phyloP scores from a whole-genome alignment of 2,113 vertebrate genomes.

The Leptodactylus fuscus region DNA sequence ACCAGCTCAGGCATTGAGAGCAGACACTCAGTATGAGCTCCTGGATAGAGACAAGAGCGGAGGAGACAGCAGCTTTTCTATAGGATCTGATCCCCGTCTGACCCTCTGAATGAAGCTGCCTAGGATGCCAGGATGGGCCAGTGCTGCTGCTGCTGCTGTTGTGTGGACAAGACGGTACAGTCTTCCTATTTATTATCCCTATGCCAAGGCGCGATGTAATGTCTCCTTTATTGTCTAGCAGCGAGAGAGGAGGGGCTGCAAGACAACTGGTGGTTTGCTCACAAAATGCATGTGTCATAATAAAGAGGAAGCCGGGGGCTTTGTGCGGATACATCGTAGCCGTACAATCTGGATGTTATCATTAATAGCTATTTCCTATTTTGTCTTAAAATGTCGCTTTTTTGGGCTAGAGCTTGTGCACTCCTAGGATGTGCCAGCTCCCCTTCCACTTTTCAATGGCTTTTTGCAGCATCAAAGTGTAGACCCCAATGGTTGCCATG shows the following conservation, averaged over 20 bases:
- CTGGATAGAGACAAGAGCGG: not conserved
- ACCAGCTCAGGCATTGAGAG: not conserved
- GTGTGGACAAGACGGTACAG: conserved; percentile 85
- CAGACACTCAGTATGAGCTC: not conserved
- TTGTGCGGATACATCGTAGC: not conserved
- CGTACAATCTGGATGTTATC: not conserved
- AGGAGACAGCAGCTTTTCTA: conserved; percentile 16
- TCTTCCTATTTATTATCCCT: conserved; percentile 48
- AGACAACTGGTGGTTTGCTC: conserved; percentile 45
- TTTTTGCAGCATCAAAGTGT: not conserved
- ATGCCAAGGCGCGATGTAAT: not conserved
- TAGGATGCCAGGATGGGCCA: conserved; percentile 78
- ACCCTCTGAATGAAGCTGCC: conserved; percentile 67
- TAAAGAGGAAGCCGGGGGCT: not conserved
- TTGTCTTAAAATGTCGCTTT: not conserved
- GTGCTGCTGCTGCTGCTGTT: conserved; percentile 80
- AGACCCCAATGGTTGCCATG: not conserved
- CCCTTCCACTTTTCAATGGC: not conserved
- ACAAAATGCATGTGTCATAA: conserved; percentile 38
- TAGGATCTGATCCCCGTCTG: conserved; percentile 59
- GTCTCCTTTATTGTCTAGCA: conserved; percentile 55
- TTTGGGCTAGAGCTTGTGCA: too few relatives aligned
- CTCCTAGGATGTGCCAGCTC: too few relatives aligned
- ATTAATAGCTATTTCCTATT: too few relatives aligned
- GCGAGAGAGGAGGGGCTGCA: conserved; percentile 26